Percentiles rank a stretch among this genome's conserved stretches.
Evolutionary conservation across 2,797 vertebrate genomes (phyloP).

Genomic region (Epinephelus malabaricus): DNA sequence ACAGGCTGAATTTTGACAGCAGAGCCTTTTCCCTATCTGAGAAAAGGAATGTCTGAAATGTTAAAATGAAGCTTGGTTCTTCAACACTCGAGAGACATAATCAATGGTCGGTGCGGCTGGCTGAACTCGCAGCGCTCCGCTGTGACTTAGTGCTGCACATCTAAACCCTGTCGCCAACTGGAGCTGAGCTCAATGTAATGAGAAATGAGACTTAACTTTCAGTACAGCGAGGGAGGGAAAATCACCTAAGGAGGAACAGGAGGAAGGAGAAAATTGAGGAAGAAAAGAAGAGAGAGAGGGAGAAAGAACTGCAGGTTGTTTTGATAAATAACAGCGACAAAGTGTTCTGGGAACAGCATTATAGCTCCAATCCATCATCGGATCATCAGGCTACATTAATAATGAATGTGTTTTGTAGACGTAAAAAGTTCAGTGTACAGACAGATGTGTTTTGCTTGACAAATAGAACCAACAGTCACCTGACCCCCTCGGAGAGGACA

Average conservation of each 20-base stretch:
- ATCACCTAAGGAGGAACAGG: constrained; percentile 32
- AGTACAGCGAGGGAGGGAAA: constrained; percentile 14
- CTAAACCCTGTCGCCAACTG: constrained; percentile 43
- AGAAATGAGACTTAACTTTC: constrained; percentile 65
- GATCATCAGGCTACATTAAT: constrained; percentile 68
- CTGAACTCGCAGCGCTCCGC: constrained; percentile 53
- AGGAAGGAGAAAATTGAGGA: constrained; percentile 13
- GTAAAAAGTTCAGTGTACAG: constrained; percentile 37
- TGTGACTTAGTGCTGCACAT: constrained; percentile 62
- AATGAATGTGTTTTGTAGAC: constrained; percentile 61
- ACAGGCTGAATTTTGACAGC: constrained; percentile 26
- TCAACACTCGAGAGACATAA: constrained; percentile 50
- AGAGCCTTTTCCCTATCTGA: constrained; percentile 21
- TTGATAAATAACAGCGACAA: constrained; percentile 67
- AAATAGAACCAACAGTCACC: constrained; percentile 34
- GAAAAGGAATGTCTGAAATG: constrained; percentile 48
- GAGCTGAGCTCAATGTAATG: constrained; percentile 54
- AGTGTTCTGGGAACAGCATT: constrained; percentile 46
- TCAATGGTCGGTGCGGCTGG: constrained; percentile 58
- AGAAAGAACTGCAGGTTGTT: constrained; percentile 52
- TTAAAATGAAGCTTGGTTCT: constrained; percentile 46
- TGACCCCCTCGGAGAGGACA: constrained; percentile 2
- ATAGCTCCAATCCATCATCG: constrained; percentile 62
- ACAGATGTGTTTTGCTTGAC: constrained; percentile 49
- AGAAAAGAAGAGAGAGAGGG: not conserved